Conservation (phyloP, 1,140 invertebrate genomes). For the Wiebesia pumilae region DNA sequence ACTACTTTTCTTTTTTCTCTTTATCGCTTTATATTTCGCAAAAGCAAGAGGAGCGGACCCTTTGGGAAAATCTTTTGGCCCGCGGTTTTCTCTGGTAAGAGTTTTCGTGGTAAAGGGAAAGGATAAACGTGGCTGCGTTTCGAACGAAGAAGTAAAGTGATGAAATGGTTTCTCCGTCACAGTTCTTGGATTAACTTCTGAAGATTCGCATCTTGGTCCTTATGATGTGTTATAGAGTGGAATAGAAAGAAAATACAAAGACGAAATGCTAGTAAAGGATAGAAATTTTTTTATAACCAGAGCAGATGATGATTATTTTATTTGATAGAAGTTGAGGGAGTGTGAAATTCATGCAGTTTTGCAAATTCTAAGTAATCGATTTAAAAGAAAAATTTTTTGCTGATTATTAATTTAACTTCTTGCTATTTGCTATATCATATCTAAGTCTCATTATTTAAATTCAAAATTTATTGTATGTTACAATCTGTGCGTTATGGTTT, state of each 20-base stretch:
- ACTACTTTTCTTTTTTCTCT: conserved; percentile 54
- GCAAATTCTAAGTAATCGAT: neutral
- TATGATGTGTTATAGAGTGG: conserved; percentile 6
- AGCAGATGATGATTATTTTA: neutral
- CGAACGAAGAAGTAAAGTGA: conserved; percentile 31
- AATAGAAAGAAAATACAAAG: neutral
- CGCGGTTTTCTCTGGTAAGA: conserved; percentile 35
- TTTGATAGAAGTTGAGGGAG: neutral
- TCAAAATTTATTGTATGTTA: too few species aligned
- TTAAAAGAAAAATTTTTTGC: neutral
- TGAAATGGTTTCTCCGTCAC: conserved; percentile 40
- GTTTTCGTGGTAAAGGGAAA: conserved; percentile 15
- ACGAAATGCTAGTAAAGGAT: neutral
- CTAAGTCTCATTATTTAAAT: too few species aligned
- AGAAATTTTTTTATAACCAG: conserved; percentile 11
- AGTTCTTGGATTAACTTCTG: conserved; percentile 21
- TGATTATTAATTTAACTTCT: neutral
- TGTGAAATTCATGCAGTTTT: neutral
- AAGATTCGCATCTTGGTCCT: conserved; percentile 20
- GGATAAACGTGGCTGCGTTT: neutral
- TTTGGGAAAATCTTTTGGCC: conserved; percentile 54
- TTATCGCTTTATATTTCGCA: neutral
- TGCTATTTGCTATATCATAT: too few species aligned
- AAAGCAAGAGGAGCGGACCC: conserved; percentile 39
- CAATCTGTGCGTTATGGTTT: too few species aligned